Percentiles rank a stretch among this genome's conserved stretches.
Conservation (phyloP, 53 echinoderm and acorn worm species). For the Antedon mediterranea region DNA sequence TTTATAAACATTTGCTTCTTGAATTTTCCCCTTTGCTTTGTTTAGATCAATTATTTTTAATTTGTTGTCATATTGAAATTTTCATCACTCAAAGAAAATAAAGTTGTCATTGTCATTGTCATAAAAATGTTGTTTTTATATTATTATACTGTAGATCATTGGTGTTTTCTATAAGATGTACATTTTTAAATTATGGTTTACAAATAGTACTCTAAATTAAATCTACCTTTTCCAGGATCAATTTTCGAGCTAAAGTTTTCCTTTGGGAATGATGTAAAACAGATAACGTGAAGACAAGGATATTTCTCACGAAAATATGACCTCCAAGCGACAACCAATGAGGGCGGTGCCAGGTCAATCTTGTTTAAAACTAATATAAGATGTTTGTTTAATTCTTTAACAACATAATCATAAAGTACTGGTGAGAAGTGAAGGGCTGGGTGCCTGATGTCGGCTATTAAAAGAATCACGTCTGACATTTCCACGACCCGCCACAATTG, state of each 20-base stretch:
- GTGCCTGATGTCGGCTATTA: constrained; percentile 68
- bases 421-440: constrained; percentile 92
- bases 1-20: too few species aligned
- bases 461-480: constrained; percentile 86
- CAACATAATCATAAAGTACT: constrained; percentile 84
- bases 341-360: constrained; percentile 88
- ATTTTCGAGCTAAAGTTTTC: constrained; percentile 25
- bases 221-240: constrained; percentile 38
- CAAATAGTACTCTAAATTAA: too few species aligned
- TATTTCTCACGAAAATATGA: constrained; percentile 71
- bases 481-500: constrained; percentile 88
- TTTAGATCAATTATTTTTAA: too few species aligned
- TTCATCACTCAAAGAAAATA: too few species aligned
- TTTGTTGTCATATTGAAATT: too few species aligned
- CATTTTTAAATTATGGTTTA: too few species aligned
- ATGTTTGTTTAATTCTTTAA: constrained; percentile 63
- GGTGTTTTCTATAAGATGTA: too few species aligned
- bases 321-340: constrained; percentile 85
- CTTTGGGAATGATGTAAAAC: constrained; percentile 84
- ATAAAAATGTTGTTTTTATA: too few species aligned
- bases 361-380: constrained; percentile 81
- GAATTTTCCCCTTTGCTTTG: too few species aligned
- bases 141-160: too few species aligned
- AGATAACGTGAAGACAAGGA: constrained; percentile 59
- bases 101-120: too few species aligned